Base-by-base conservation (phyloP, 2,113 vertebrate genomes). In the Pseudorasbora parva region DNA sequence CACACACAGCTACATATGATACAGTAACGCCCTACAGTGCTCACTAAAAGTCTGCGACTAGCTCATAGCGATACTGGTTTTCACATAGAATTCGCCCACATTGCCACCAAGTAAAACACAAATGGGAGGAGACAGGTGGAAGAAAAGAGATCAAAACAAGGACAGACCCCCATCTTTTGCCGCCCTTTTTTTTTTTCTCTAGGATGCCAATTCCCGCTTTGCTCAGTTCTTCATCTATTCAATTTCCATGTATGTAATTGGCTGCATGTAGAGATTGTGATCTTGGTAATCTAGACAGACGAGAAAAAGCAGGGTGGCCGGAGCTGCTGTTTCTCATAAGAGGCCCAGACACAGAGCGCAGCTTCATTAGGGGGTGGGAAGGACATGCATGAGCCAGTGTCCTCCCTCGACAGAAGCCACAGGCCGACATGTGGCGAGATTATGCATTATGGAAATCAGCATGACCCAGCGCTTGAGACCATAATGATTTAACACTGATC, bases 401-500 rank as follows among this genome's bases (percentile, higher is more conserved):
- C 87, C 85, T 77, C 78, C 82, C 87, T 79, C 84, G 86, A 72
- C 3, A n/a, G 86, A 89, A 81, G 88, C 82, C 23, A 66, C 89
- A 88, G 87, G 83, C 27, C 30, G 85, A 86, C 90, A 87, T 90
- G 85, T 83, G 83, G 83, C 90, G 84, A 86, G 87, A 91, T 90
- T 91, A 91, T 92, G 93, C 90, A 90, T 89, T 45, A 86, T 78
- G 66, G 78, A 88, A 94, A 95, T 95, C 93, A 95, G 91, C 92
- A 94, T 93, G 94, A 91, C 90, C 87, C 90, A 88, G 91, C 87
- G 89, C 89, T 94, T 93, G 90, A 82, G 87, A 92, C 92, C 92
- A 94, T 95, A 95, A 95, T 94, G 94, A 94, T 95, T 94, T 94
- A 93, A 94, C 92, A 93, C 92, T 92, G 88, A 93, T 92, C 94